Evolutionary conservation across 2,113 vertebrate genomes (phyloP).

Genomic region (Dipodomys spectabilis): DNA sequence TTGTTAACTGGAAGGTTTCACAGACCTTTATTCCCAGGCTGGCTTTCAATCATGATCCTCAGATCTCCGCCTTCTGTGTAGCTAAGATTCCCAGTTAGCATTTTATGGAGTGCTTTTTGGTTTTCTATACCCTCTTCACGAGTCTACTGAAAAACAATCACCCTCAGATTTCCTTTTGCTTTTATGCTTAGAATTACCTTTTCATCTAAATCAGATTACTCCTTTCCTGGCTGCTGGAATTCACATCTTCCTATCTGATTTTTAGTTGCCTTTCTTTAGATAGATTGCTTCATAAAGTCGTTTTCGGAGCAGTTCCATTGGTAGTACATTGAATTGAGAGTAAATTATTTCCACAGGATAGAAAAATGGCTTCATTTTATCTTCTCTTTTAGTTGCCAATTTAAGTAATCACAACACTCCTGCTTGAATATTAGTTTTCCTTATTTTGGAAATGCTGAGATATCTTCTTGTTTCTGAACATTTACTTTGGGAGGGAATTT

Average conservation of each 20-base stretch:
- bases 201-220: neutral
- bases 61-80: no score
- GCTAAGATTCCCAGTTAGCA: no score
- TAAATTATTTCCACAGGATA: neutral
- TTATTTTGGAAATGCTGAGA: neutral
- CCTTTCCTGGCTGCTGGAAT: neutral
- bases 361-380: conserved; percentile 27
- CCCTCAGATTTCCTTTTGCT: conserved; percentile 23
- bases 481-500: no score
- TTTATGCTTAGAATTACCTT: conserved; percentile 21
- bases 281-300: neutral
- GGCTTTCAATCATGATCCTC: no score
- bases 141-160: neutral
- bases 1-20: no score
- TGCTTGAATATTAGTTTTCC: neutral
- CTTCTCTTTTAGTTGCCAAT: neutral
- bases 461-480: neutral
- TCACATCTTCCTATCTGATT: neutral
- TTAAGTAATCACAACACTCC: conserved; percentile 35
- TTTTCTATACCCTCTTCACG: neutral
- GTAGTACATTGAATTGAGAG: neutral
- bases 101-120: neutral
- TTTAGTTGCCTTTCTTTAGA: neutral
- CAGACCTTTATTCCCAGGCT: no score
- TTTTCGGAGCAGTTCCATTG: neutral